Conservation (phyloP, 2,113 vertebrate genomes). For the Equus quagga region DNA sequence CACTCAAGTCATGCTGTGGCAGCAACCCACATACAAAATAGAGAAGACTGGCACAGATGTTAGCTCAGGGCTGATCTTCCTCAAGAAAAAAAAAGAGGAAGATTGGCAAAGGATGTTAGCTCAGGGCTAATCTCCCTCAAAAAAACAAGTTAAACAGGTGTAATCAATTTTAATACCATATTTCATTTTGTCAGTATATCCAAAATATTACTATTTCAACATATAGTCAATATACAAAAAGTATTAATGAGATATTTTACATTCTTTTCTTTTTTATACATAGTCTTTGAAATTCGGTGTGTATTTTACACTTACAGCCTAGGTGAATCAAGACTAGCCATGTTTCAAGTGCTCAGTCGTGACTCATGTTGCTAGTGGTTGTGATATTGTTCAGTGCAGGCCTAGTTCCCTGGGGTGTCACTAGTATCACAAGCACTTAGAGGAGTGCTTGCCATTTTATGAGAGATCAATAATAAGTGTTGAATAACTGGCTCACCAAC, state of each 20-base stretch:
- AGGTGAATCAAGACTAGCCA: not conserved
- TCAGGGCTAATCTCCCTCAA: too few relatives aligned
- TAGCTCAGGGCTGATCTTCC: too few relatives aligned
- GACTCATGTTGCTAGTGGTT: not conserved
- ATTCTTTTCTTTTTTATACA: not conserved
- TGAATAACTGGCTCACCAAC: not conserved
- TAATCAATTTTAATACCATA: not conserved
- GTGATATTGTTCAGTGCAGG: not conserved
- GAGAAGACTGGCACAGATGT: too few relatives aligned
- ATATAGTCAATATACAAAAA: not conserved
- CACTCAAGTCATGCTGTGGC: too few relatives aligned
- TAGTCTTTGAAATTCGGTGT: not conserved
- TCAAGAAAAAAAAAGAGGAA: too few relatives aligned
- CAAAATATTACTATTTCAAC: slow-evolving; percentile 11
- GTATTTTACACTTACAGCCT: not conserved
- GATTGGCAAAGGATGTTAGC: too few relatives aligned
- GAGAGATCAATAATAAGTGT: not conserved
- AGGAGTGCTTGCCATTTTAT: not conserved
- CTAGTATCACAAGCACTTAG: not conserved
- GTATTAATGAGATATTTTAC: not conserved
- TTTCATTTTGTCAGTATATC: not conserved
- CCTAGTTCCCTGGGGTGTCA: not conserved
- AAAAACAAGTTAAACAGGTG: not conserved
- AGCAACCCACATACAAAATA: too few relatives aligned
- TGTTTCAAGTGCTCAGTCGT: not conserved